Conservation (phyloP, 2,888 invertebrate species). For the Melolontha melolontha region DNA sequence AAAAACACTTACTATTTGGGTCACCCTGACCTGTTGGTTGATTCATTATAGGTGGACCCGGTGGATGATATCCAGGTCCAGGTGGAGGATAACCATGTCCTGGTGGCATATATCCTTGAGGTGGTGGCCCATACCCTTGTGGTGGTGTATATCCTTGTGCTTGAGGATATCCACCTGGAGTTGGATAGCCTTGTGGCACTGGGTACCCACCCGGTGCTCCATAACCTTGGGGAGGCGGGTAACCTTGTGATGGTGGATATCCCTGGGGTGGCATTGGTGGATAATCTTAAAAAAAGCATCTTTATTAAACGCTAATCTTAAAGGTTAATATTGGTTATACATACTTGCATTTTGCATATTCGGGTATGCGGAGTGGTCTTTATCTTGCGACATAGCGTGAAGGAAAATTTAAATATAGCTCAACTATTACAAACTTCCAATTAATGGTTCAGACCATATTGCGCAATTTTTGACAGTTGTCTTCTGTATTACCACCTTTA, state of each 20-base stretch:
- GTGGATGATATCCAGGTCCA: slow-evolving; percentile 52
- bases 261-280: slow-evolving; percentile 43
- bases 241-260: slow-evolving; percentile 37
- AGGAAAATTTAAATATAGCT: slow-evolving; percentile 27
- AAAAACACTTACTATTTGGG: slow-evolving; percentile 44
- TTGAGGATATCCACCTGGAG: slow-evolving; percentile 47
- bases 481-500: too few relatives aligned
- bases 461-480: slow-evolving; percentile 15
- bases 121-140: slow-evolving; percentile 44
- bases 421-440: slow-evolving; percentile 1
- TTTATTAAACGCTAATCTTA: slow-evolving; percentile 12
- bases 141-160: slow-evolving; percentile 53
- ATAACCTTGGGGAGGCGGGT: slow-evolving; percentile 58
- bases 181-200: slow-evolving; percentile 37
- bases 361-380: slow-evolving; percentile 44
- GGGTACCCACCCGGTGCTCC: slow-evolving; percentile 48
- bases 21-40: slow-evolving; percentile 55
- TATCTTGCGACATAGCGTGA: slow-evolving; percentile 19
- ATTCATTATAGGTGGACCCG: slow-evolving; percentile 67
- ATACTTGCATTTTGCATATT: slow-evolving; percentile 60
- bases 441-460: slow-evolving; percentile 2
- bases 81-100: slow-evolving; percentile 53
- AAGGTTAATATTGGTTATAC: slow-evolving; percentile 34
- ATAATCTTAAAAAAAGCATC: slow-evolving; percentile 43
- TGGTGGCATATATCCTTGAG: slow-evolving; percentile 58